Evolutionary conservation across 2,888 invertebrate genomes (phyloP), one percentile per base, ranked within the genome.

Genomic region (Coleophora flavipennella): DNA sequence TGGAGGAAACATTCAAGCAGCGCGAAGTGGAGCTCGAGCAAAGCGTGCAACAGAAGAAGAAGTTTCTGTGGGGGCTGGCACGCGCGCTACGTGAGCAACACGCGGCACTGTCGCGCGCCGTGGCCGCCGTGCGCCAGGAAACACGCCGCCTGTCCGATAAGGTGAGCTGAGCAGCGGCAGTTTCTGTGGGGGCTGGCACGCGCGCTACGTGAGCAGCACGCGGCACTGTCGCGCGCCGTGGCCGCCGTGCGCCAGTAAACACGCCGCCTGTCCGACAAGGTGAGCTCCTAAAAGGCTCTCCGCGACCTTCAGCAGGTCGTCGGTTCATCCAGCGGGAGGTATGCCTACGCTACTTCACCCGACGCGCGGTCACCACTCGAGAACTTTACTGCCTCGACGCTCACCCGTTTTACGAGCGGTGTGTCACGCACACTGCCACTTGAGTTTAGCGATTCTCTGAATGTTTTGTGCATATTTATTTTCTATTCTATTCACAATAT

Each of bases 101-200:
- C 20, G 20, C 20, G 20, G 20, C 20, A 3, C 20, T 20, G 48
- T 45, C 45, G 2, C 57, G 62, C 31, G 50, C 81, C 59, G 33
- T 65, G 8, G 49, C 53, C 7, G 80, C 80, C 0, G 69, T 74
- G 75, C 50, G 14, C 1, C 59, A 62, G 6, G 64, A 77, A 45
- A 62, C 68, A 0, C 46, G 51, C 8, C 48, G 63, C 0, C 61
- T 81, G 1, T 41, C 54, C 3, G 53, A 47, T n/a, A 72, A 77
- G 75, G 81, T 79, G 47, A 26, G 9, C 27, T 9, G 9, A 68
- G 32, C 77, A 74, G 62, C 81, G 81, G 55, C 55, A 59, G 37
- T 80, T 84, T 44, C 58, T 84, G 3, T 77, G 80, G 74, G 71
- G 67, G 0, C 52, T 83, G 9, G 83, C 81, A 43, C 55, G 62